Evolutionary conservation across 2,113 vertebrate genomes (phyloP), one percentile per base, ranked within the genome.

Genomic region (Athene noctua): DNA sequence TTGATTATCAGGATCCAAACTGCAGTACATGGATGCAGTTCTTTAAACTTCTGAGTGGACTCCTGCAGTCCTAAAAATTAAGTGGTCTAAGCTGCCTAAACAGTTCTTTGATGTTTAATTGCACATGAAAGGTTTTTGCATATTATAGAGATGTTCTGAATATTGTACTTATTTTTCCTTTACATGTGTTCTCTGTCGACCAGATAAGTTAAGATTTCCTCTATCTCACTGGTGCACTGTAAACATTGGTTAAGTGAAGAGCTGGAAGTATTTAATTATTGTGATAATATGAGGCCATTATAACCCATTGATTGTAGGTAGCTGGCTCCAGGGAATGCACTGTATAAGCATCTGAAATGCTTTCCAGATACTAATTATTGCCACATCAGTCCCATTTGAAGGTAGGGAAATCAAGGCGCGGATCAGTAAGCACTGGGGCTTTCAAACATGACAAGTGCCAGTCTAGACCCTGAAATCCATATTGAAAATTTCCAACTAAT

Each of bases 201-300:
- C 30, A 75, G 44, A 68, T 42, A 65, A 77, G 42, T 34, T 86
- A 74, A 74, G 65, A 63, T 79, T 93, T 91, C 61, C 52, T 91
- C 19, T 54, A 0, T 75, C 78, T 88, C 80, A 81, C 8, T 72
- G 47, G 8, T 90, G 49, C 12, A 66, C 25, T 82, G 36, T 80
- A 93, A 93, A 77, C 54, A 62, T 18, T 68, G 77, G 81, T 90
- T 91, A 91, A 95, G 40, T 63, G 77, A 67, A 65, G 78, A 88
- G 87, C 32, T 96, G 74, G 87, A 97, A 95, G 93, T 70, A 95
- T 96, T 97, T 96, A 96, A 96, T 97, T 97, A 96, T 94, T 90
- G 84, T 91, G 71, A 95, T 93, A 88, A 79, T 96, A 87, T 77
- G 46, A 95, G 52, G 84, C 87, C 93, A 96, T 97, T 96, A 94